Evolutionary conservation across 2,113 vertebrate genomes (phyloP).

Genomic region (Limnothrissa miodon): DNA sequence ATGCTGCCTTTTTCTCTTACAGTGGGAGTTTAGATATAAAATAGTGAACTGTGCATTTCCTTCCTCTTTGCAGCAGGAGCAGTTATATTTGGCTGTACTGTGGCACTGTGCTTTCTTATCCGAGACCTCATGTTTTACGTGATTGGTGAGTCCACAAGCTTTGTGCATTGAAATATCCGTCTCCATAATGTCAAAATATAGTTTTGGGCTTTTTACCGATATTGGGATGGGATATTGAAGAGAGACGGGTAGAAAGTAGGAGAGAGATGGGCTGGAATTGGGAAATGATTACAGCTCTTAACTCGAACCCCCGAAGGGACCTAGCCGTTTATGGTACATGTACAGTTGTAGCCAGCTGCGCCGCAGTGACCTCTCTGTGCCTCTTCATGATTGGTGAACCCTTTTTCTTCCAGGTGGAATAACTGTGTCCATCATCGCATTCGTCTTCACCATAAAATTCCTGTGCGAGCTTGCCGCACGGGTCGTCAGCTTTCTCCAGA

Average conservation of each 20-base stretch:
- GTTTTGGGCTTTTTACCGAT: no score
- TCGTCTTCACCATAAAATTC: slow-evolving; percentile 99
- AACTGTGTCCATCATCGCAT: slow-evolving; percentile 96
- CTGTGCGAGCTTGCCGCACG: slow-evolving; percentile 96
- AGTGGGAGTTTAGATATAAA: no score
- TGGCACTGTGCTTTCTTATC: slow-evolving; percentile 87
- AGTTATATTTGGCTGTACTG: slow-evolving; percentile 82
- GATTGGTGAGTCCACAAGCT: slow-evolving; percentile 84
- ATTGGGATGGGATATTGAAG: no score
- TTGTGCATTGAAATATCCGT: neutral
- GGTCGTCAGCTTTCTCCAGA: slow-evolving; percentile 96
- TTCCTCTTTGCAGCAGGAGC: slow-evolving; percentile 64
- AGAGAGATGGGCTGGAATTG: no score
- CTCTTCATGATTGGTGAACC: neutral
- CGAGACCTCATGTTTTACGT: slow-evolving; percentile 99
- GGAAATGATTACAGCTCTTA: no score
- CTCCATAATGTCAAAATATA: no score
- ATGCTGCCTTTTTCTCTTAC: no score
- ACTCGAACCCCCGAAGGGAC: no score
- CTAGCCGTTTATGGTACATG: no score
- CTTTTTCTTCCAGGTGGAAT: slow-evolving; percentile 83
- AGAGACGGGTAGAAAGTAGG: no score
- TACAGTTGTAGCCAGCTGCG: no score
- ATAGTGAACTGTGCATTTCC: neutral
- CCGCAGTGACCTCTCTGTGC: neutral